Evolutionary conservation across 2,888 invertebrate genomes (phyloP).

Genomic region (Plemyria rubiginata): DNA sequence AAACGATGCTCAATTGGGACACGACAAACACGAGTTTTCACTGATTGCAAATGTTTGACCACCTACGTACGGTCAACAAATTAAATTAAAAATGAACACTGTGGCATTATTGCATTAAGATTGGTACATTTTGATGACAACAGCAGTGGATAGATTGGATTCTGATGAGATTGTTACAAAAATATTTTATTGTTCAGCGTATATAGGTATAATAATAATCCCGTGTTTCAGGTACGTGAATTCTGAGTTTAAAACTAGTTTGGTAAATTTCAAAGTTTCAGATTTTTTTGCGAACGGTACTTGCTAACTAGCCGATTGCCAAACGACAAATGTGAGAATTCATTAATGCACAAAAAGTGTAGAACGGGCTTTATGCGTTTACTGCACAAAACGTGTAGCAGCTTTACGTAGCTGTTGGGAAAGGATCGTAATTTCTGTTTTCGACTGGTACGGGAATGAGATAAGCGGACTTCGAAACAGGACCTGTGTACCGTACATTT

Average conservation of each 20-base stretch:
- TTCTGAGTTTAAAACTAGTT: neutral
- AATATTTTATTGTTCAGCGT: neutral
- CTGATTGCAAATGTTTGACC: conserved; percentile 65
- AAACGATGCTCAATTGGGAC: conserved; percentile 52
- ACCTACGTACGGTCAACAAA: conserved; percentile 48
- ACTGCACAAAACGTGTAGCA: conserved; percentile 48
- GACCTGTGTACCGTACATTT: neutral
- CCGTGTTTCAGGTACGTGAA: neutral
- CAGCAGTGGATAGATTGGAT: neutral
- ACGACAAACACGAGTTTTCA: conserved; percentile 55
- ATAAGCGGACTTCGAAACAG: neutral
- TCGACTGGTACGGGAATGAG: neutral
- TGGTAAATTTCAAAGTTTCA: neutral
- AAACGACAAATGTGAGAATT: conserved; percentile 55
- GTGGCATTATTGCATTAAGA: conserved; percentile 19
- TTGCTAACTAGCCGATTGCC: conserved; percentile 60
- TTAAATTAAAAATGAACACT: conserved; percentile 33
- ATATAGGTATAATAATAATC: neutral
- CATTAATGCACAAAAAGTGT: conserved; percentile 57
- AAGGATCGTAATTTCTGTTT: conserved; percentile 11
- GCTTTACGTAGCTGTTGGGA: conserved; percentile 26
- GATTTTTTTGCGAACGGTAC: conserved; percentile 47
- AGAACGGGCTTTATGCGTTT: conserved; percentile 35
- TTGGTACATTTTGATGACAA: conserved; percentile 20
- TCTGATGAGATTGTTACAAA: neutral